Percentiles rank a stretch among this genome's conserved stretches.
Evolutionary conservation across 30 jellyfish, hydroid and myxozoan species (phyloP).

Genomic region (Clytia hemisphaerica): DNA sequence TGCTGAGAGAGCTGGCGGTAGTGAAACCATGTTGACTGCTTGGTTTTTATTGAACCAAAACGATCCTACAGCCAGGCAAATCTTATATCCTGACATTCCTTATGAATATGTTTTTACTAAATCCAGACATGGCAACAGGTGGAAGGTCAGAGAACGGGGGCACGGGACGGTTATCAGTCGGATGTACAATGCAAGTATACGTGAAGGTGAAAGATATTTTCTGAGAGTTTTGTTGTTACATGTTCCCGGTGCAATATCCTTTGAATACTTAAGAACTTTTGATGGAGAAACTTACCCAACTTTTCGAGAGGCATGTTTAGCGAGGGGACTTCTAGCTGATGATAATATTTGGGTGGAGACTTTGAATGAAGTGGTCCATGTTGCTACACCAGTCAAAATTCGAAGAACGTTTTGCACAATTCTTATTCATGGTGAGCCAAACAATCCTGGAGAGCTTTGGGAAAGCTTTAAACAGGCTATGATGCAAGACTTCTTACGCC

Average conservation of each 20-base stretch:
- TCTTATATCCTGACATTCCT: slow-evolving; percentile 37
- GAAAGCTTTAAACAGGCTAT: no score
- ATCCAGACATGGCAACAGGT: no score
- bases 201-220: not conserved
- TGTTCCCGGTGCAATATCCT: slow-evolving; percentile 46
- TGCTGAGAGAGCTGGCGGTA: not conserved
- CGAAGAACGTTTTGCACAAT: no score
- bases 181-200: not conserved
- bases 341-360: no score
- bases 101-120: slow-evolving; percentile 16
- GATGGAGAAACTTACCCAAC: slow-evolving; percentile 28
- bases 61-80: slow-evolving; percentile 27
- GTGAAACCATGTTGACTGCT: slow-evolving; percentile 20
- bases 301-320: slow-evolving; percentile 41
- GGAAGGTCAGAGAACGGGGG: not conserved
- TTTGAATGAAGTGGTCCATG: no score
- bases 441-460: no score
- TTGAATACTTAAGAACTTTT: slow-evolving; percentile 34
- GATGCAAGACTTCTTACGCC: no score
- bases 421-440: no score
- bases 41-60: slow-evolving; percentile 23
- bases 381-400: no score
- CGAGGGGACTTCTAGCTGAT: no score
- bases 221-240: not conserved
- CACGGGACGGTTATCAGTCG: not conserved